Percentiles rank a stretch among this genome's conserved stretches.
Evolutionary conservation across 2,113 vertebrate species (phyloP).

Genomic region (Fulmarus glacialis): DNA sequence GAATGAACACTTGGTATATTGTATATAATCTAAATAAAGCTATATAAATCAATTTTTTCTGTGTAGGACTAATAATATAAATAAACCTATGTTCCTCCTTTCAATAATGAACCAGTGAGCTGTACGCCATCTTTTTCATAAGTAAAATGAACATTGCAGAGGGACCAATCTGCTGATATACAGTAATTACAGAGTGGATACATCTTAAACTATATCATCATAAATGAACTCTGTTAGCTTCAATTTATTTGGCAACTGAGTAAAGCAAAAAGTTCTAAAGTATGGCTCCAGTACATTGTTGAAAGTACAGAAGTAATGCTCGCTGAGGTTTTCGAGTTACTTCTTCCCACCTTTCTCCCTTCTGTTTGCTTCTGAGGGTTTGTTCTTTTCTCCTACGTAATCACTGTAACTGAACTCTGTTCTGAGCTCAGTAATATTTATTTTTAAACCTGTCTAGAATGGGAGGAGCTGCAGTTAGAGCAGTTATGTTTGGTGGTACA

Average conservation of each 20-base stretch:
- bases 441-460: neutral
- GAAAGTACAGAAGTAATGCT: neutral
- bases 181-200: neutral
- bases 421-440: neutral
- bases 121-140: neutral
- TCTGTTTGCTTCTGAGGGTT: neutral
- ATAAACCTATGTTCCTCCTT: neutral
- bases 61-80: neutral
- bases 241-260: neutral
- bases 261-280: neutral
- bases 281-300: neutral
- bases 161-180: neutral
- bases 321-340: fast-evolving
- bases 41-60: neutral
- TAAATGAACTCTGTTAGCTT: neutral
- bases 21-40: neutral
- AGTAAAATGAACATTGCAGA: neutral
- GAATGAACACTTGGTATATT: neutral
- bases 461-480: neutral
- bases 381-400: fast-evolving
- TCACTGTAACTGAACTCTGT: neutral
- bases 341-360: neutral
- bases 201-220: neutral
- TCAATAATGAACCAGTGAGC: neutral
- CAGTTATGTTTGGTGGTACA: neutral